A percentile compares a stretch with the other conserved stretches of the same genome.
Evolutionary conservation across 2,113 vertebrate genomes (phyloP).

Genomic region (Pipra filicauda): DNA sequence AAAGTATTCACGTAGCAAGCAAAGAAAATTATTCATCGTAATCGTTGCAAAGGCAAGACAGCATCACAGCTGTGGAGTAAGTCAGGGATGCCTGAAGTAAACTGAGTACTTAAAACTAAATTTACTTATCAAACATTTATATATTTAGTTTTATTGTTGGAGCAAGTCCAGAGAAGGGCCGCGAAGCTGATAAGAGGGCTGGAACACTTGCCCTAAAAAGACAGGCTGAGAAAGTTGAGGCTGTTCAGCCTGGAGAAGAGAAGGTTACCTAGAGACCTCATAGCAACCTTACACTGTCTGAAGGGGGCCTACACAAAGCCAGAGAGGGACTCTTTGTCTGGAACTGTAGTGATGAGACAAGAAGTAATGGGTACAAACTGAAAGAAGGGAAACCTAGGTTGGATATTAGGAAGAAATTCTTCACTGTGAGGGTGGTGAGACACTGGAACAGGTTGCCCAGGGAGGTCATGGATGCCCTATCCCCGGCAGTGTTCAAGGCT

Average conservation of each 20-base stretch:
- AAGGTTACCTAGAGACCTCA: background rate
- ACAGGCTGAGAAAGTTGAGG: background rate
- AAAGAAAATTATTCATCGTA: background rate
- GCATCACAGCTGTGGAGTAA: background rate
- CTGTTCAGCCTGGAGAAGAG: background rate
- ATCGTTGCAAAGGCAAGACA: background rate
- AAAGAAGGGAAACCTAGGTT: background rate
- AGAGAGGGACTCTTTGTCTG: background rate
- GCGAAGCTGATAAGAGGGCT: background rate
- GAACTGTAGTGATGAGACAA: background rate
- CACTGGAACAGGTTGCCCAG: background rate
- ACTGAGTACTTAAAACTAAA: background rate
- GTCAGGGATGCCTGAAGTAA: background rate
- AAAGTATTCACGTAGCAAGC: background rate
- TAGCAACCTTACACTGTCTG: background rate
- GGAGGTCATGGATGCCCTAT: background rate
- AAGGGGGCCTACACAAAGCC: background rate
- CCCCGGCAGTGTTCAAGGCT: background rate
- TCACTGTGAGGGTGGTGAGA: background rate
- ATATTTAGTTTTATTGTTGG: background rate
- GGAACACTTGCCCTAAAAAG: background rate
- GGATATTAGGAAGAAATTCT: background rate
- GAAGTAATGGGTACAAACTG: background rate
- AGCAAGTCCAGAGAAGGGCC: background rate
- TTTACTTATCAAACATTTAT: background rate